Conservation (phyloP, 2,113 vertebrate genomes). For the Trachemys scripta region DNA sequence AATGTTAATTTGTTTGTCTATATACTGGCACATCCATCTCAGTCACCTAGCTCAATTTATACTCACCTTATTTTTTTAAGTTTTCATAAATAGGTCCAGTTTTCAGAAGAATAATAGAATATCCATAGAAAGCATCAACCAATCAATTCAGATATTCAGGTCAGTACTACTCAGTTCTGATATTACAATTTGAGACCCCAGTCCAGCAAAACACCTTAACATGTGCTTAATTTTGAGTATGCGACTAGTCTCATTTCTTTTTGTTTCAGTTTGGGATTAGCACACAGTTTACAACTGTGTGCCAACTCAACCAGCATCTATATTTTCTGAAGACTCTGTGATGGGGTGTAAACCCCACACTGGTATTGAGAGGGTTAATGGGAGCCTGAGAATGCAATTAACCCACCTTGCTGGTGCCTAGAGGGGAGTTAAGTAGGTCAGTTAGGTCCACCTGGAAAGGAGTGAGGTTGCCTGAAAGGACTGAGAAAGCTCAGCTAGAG, state of each 20-base stretch:
- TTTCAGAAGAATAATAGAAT: not conserved
- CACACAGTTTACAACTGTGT: not conserved
- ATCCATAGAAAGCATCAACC: not conserved
- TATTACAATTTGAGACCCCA: accelerated
- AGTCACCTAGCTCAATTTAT: not conserved
- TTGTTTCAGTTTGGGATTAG: not conserved
- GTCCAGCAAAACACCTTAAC: not conserved
- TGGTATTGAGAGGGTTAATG: not conserved
- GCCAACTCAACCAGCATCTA: not conserved
- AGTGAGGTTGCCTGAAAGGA: not conserved
- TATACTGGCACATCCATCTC: not conserved
- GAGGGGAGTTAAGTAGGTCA: not conserved
- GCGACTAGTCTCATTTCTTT: not conserved
- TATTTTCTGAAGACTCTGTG: not conserved
- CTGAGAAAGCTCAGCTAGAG: not conserved
- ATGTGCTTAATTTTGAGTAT: not conserved
- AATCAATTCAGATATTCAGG: not conserved
- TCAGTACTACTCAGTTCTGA: too few species aligned
- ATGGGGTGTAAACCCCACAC: not conserved
- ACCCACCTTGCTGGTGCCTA: not conserved
- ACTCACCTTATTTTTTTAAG: not conserved
- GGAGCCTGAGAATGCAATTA: not conserved
- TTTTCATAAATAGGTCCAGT: not conserved
- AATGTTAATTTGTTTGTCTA: not conserved
- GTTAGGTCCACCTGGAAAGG: not conserved